Evolutionary conservation across 1,140 invertebrate genomes (phyloP), one percentile per base, ranked within the genome.

Genomic region (Ceratina japonica): DNA sequence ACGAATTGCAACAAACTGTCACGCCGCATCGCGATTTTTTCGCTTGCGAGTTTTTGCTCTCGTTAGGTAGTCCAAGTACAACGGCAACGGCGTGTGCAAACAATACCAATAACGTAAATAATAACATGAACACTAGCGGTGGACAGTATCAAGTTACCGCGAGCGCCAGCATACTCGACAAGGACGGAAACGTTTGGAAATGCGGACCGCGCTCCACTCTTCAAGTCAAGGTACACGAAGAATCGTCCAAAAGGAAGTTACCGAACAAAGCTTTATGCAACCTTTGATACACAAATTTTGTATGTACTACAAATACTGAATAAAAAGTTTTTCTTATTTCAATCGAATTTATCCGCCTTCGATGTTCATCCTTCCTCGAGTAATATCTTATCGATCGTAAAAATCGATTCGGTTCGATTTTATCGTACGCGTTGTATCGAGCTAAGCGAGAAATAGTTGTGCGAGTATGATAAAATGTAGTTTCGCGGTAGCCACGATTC

Each of bases 1-100:
- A 93, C 2, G 93, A 93, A 31, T 86, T 96, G 52, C 94, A 93
- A 58, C 95, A 96, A 87, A 95, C 93, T 1, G 95, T 96, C 0
- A 94, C 94, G 64, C 96, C 96, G 22, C 95, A 96, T 88, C 94
- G 96, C 37, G 96, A 97, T 84, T 97, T 97, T 87, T 97, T 97
- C 83, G 95, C 95, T 3, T 95, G 95, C 18, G 95, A 96, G 87
- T 97, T 97, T 90, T 90, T 97, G 3, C 90, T 97, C 37, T 94
- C 95, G 0, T 88, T 94, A 20, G 87, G 88, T 20, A 89, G 76
- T 58, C 75, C 87, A 8, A 61, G 71, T 2, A 27, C 70, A 12
- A 27, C 68, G n/a, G 51, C 70, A n/a, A 22, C 24, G 4, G 24
- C 75, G 2, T 83, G 77, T 16, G 52, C 72, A 10, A 58, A 62